These are phyloP conservation scores for Heliconius nattereri DNA, from an alignment of 1,140 invertebrate species.

Conservation along the genomic window DNA sequence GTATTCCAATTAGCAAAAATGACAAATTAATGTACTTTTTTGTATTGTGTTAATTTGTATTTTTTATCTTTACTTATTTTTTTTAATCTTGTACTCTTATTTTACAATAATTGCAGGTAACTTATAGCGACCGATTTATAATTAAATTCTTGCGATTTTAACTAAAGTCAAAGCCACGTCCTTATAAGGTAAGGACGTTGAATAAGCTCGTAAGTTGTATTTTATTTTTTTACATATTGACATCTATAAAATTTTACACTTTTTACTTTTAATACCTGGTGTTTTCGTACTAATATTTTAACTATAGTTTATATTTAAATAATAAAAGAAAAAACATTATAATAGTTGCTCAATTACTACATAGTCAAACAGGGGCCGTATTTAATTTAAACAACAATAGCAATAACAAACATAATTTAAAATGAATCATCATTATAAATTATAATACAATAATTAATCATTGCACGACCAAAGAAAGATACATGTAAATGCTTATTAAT, in stretches of 20 bases:
- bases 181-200: slow-evolving; percentile 8
- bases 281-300: not conserved
- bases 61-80: not conserved
- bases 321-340: not conserved
- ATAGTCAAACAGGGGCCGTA: not conserved
- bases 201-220: not conserved
- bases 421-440: not conserved
- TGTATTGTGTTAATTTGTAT: not conserved
- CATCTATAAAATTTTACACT: no score
- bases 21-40: no score
- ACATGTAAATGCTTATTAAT: not conserved
- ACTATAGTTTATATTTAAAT: not conserved
- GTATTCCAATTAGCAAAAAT: no score
- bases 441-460: not conserved
- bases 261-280: no score
- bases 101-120: not conserved
- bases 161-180: not conserved
- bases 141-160: not conserved
- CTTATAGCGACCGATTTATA: not conserved
- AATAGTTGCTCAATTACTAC: not conserved
- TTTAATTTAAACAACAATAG: not conserved
- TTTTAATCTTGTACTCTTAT: not conserved
- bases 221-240: not conserved
- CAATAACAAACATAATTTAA: not conserved
- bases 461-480: not conserved